A percentile compares a stretch with the other conserved stretches of the same genome.
phyloP scores from a whole-genome alignment of 2,888 invertebrate genomes.

The Aplocera efformata region DNA sequence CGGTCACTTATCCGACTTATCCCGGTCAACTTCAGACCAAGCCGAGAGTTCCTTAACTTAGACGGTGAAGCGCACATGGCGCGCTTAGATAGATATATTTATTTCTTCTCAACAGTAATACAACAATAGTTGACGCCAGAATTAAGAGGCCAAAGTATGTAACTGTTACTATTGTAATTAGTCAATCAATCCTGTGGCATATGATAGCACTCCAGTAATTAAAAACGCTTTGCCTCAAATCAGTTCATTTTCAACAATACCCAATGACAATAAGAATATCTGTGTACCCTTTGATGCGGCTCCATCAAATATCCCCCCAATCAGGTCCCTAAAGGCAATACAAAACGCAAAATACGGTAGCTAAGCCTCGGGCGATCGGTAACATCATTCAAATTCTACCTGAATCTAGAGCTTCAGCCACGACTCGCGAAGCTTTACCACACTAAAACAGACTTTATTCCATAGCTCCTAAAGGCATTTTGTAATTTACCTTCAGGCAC shows the following conservation, averaged over 20 bases:
- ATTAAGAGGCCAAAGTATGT: too few relatives aligned
- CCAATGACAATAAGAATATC: conserved; percentile 9
- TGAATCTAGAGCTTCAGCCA: conserved; percentile 30
- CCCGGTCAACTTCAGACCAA: too few relatives aligned
- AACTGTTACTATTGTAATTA: too few relatives aligned
- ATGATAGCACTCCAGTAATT: too few relatives aligned
- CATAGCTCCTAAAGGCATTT: conserved; percentile 2
- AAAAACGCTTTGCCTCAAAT: too few relatives aligned
- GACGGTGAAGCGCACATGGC: too few relatives aligned
- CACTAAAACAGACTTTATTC: conserved; percentile 15
- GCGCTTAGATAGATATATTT: too few relatives aligned
- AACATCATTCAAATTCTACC: conserved; percentile 22
- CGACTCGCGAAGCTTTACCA: conserved; percentile 20
- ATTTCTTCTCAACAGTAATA: too few relatives aligned
- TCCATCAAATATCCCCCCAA: conserved; percentile 25
- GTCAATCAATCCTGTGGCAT: too few relatives aligned
- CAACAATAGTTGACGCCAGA: too few relatives aligned
- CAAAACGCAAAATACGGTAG: conserved; percentile 24
- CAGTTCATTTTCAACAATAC: background rate
- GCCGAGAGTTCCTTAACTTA: too few relatives aligned
- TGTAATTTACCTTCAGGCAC: conserved; percentile 13
- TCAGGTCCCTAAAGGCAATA: conserved; percentile 20
- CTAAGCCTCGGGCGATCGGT: conserved; percentile 25
- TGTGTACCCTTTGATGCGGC: conserved; percentile 21
- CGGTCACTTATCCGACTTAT: too few relatives aligned